Percentiles rank a stretch among this genome's conserved stretches.
Conservation (phyloP, 2,113 vertebrate species). For the Coracopsis vasa region DNA sequence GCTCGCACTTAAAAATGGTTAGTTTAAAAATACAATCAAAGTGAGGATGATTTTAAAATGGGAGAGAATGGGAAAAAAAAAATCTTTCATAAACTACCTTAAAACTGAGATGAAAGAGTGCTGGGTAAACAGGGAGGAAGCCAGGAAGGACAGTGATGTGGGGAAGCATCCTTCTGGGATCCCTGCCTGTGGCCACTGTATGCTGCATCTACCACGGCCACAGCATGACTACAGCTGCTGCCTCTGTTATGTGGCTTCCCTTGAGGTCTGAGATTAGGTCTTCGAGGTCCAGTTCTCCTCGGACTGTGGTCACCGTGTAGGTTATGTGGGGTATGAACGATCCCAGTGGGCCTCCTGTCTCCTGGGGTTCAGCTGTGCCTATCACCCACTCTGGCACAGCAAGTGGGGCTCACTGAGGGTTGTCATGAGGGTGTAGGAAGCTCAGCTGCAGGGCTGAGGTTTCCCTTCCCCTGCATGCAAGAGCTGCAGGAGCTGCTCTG, state of each 20-base stretch:
- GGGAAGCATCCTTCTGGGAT: neutral
- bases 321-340: rapidly evolving
- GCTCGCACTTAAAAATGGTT: neutral
- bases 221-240: rapidly evolving
- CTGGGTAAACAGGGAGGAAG: rapidly evolving
- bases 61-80: neutral
- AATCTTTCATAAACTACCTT: neutral
- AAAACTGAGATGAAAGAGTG: neutral
- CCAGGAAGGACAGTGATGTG: neutral
- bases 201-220: rapidly evolving
- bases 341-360: neutral
- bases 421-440: neutral
- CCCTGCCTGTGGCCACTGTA: neutral
- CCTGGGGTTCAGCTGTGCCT: rapidly evolving
- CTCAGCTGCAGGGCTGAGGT: neutral
- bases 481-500: neutral
- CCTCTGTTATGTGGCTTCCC: neutral
- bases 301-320: no score
- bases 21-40: neutral
- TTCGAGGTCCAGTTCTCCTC: neutral
- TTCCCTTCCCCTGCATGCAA: neutral
- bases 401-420: neutral
- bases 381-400: neutral
- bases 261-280: neutral
- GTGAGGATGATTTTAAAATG: neutral